Base-by-base conservation (phyloP, 1,140 invertebrate species). In the Cotesia glomerata region DNA sequence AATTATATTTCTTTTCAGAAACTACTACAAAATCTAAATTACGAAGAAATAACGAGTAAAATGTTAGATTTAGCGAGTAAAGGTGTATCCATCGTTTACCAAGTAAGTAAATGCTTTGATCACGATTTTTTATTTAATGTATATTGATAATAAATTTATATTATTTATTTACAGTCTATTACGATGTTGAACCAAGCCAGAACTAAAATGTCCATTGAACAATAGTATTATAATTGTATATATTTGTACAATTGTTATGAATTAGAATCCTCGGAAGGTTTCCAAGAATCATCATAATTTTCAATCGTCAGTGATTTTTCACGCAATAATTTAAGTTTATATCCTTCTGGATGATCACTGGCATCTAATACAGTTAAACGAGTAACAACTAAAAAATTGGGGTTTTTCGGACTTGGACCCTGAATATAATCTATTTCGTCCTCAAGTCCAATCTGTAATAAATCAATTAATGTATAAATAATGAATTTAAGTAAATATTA, bases 381-480 rank as follows among this genome's bases (percentile, higher is more conserved):
- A n/a, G 89, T 82, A 8, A 93, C 86, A 78, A 88, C 85, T 4
- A 93, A 80, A 75, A 91, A 89, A 11, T 89, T 82, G 4, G 89
- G 84, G 83, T 93, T 93, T 34, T 88, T 86, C 4, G 85, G 77
- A 82, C 89, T 91, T 9, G 84, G 75, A 65, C 88, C 86, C 80
- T 88, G 88, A 68, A 93, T 86, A 0, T 92, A 71, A 84, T 93
- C 92, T 71, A 93, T 84, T 88, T 92, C 91, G 86, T 92, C 91
- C 16, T 89, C 90, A 75, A 88, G 56, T 36, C 80, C 74, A 2
- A 89, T 78, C 90, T 90, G 75, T 80, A 81, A 69, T 67, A 52
- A 59, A 51, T 62, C 36, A 59, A 65, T 65, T 58, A 14, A 18
- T 45, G 16, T 11, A 61, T 45, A 54, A 58, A 32, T 58, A 7